Conservation (phyloP, 2,113 vertebrate genomes). For the Microcebus griseorufus region DNA sequence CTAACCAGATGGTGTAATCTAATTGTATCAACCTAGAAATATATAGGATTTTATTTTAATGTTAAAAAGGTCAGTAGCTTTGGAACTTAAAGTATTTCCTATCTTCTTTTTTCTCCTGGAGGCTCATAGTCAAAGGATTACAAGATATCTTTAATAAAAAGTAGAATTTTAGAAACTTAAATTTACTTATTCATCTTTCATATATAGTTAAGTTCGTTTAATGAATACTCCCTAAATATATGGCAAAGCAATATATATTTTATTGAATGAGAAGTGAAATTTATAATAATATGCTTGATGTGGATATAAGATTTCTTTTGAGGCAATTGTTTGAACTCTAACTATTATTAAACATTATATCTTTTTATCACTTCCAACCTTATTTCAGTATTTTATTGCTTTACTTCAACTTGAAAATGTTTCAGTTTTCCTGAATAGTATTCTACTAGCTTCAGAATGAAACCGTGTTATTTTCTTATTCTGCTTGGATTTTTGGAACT, state of each 20-base stretch:
- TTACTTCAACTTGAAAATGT: slow-evolving; percentile 73
- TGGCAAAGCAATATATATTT: slow-evolving; percentile 81
- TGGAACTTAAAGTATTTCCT: slow-evolving; percentile 84
- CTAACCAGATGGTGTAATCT: slow-evolving; percentile 85
- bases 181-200: slow-evolving; percentile 85
- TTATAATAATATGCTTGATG: slow-evolving; percentile 81
- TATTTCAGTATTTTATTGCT: slow-evolving; percentile 63
- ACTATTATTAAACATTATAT: slow-evolving; percentile 79
- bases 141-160: slow-evolving; percentile 86
- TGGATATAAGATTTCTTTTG: slow-evolving; percentile 81
- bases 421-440: slow-evolving; percentile 48
- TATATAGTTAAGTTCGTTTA: slow-evolving; percentile 82
- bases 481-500: slow-evolving; percentile 62
- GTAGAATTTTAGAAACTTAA: slow-evolving; percentile 83
- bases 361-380: slow-evolving; percentile 78
- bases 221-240: slow-evolving; percentile 80
- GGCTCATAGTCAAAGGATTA: slow-evolving; percentile 79
- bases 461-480: slow-evolving; percentile 67
- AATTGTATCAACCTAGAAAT: slow-evolving; percentile 84
- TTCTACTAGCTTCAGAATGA: slow-evolving; percentile 62
- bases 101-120: slow-evolving; percentile 77
- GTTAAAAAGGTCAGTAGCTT: slow-evolving; percentile 85
- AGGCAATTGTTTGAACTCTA: slow-evolving; percentile 74
- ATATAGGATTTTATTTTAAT: slow-evolving; percentile 88
- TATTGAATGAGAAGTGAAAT: slow-evolving; percentile 83